Conservation (phyloP, 2,113 vertebrate genomes). For the Ibidorhyncha struthersii region DNA sequence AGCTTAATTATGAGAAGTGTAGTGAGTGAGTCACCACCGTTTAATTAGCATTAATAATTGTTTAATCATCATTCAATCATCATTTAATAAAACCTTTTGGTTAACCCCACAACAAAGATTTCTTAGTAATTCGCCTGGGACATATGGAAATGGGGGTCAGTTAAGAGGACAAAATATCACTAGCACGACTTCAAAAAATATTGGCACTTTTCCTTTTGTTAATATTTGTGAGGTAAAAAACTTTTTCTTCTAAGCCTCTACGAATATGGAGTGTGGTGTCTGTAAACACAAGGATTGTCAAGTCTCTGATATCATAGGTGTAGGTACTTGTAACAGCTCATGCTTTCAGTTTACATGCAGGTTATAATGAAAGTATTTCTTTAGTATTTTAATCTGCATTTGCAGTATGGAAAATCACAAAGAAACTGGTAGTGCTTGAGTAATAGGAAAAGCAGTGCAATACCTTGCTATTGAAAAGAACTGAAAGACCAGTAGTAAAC, state of each 20-base stretch:
- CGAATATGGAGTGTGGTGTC: background rate
- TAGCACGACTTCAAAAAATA: background rate
- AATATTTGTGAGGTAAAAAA: background rate
- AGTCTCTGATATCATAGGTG: background rate
- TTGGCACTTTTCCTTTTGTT: background rate
- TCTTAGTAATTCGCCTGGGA: background rate
- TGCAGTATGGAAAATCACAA: background rate
- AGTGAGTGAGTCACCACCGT: background rate
- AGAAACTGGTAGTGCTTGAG: background rate
- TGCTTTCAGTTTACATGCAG: background rate
- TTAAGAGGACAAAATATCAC: background rate
- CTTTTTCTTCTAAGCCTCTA: background rate
- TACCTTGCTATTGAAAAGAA: background rate
- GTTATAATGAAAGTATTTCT: background rate
- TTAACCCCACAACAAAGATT: background rate
- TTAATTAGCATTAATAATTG: too few relatives aligned
- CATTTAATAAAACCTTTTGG: background rate
- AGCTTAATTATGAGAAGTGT: background rate
- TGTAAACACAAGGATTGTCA: background rate
- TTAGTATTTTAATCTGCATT: background rate
- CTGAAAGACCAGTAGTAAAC: background rate
- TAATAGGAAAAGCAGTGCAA: background rate
- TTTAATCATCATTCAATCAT: too few relatives aligned
- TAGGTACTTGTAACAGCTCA: background rate
- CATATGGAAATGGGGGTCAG: background rate